Conservation (phyloP, 2,888 invertebrate species). For the Synanthedon vespiformis region DNA sequence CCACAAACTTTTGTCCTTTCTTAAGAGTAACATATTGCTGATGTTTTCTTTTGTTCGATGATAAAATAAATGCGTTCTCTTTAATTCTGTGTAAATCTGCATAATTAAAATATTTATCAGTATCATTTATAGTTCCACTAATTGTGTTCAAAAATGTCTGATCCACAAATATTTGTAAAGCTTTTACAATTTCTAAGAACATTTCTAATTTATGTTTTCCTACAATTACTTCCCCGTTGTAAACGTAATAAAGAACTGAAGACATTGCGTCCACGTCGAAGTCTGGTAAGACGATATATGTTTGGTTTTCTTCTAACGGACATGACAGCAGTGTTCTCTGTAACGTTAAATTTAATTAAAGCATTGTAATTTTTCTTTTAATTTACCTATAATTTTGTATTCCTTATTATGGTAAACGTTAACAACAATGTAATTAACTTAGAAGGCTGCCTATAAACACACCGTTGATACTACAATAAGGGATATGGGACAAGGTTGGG, state of each 20-base stretch:
- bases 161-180: slow-evolving; percentile 52
- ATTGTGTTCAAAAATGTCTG: slow-evolving; percentile 25
- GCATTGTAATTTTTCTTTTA: no score
- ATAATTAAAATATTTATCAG: slow-evolving; percentile 7
- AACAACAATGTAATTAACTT: no score
- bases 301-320: slow-evolving; percentile 58
- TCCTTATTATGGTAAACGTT: no score
- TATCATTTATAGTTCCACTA: slow-evolving; percentile 12
- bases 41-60: slow-evolving; percentile 15
- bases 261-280: slow-evolving; percentile 73
- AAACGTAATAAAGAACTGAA: slow-evolving; percentile 75
- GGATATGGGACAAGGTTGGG: no score
- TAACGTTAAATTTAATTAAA: slow-evolving; percentile 9
- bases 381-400: no score
- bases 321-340: slow-evolving; percentile 46
- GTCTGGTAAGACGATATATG: slow-evolving; percentile 75
- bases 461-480: no score
- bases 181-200: slow-evolving; percentile 70
- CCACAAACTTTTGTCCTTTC: slow-evolving; percentile 21
- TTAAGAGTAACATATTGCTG: slow-evolving; percentile 28
- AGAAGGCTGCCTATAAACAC: no score
- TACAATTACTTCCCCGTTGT: slow-evolving; percentile 74
- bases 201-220: slow-evolving; percentile 68
- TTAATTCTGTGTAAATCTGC: slow-evolving; percentile 9
- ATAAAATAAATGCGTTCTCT: slow-evolving; percentile 22